Conservation (phyloP, 2,113 vertebrate species). For the Isichthys henryi region DNA sequence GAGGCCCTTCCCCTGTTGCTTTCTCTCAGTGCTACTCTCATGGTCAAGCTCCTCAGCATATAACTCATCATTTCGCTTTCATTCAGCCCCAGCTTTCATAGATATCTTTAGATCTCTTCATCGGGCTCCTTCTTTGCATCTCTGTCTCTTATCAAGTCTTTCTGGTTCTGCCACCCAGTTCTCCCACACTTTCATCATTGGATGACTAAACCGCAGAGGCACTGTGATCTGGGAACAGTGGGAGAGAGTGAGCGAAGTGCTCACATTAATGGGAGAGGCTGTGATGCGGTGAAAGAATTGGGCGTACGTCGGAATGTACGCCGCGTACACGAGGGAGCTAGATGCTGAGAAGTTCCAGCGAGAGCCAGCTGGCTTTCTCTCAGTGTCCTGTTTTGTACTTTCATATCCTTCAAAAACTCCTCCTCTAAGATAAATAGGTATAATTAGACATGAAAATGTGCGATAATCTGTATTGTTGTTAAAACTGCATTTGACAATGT, state of each 20-base stretch:
- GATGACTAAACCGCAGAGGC: neutral
- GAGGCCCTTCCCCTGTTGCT: constrained; percentile 30
- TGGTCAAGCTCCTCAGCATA: neutral
- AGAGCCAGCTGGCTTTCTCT: neutral
- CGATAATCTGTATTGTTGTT: neutral
- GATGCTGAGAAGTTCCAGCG: neutral
- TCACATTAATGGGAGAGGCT: neutral
- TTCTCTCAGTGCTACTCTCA: neutral
- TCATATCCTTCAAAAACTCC: neutral
- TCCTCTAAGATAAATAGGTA: neutral
- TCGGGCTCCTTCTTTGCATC: neutral
- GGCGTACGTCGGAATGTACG: neutral
- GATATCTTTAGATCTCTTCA: constrained; percentile 10
- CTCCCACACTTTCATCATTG: neutral
- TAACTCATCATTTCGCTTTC: constrained; percentile 15
- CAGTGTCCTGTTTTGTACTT: neutral
- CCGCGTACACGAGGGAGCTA: neutral
- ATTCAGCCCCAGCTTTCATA: neutral
- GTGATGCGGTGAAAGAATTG: neutral
- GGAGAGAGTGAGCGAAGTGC: neutral
- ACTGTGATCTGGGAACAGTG: neutral
- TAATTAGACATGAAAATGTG: neutral
- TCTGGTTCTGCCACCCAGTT: neutral
- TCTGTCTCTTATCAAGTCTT: constrained; percentile 6
- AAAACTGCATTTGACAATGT: neutral